Evolutionary conservation across 2,113 vertebrate species (phyloP), one percentile per base, ranked within the genome.

Genomic region (Maccullochella peelii): DNA sequence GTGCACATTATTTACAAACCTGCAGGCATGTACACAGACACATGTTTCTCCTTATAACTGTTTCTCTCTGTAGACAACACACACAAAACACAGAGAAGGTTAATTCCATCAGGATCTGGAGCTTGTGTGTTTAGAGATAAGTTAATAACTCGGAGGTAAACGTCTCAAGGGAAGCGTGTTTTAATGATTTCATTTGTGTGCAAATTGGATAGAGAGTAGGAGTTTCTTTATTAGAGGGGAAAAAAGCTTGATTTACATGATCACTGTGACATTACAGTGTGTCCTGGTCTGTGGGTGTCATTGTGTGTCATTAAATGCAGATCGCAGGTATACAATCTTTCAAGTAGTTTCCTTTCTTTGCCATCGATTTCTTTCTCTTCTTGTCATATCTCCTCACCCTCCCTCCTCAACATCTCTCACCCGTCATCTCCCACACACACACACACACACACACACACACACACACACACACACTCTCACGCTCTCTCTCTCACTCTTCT

Each of bases 151-250:
- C 33, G 58, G 79, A 93, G 94, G 88, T 88, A 90, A 92, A 86
- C 25, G 77, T 92, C 91, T 91, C 92, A 30, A 50, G 94, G 94
- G 94, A 93, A 67, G 73, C 23, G 2, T 79, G 80, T 92, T 92
- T 94, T 95, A 95, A 95, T 94, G 94, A 94, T 95, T 95, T 95
- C 86, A 96, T 96, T 95, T 95, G 95, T 95, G 95, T 96, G 95
- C 94, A 96, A 96, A 96, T 96, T 95, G 90, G 95, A 94, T 95
- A 79, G 86, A 92, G 80, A 92, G 90, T 76, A 47, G 85, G 79
- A 85, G 89, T 79, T 74, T 90, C 83, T 91, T 91, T 94, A 93
- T 93, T 89, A 84, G 83, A 74, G 40, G 52, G 73, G 79, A 88
- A 91, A 88, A 77, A 57, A 79, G 52, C 70, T 75, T 66, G 82